Evolutionary conservation across 2,888 invertebrate genomes (phyloP).

Genomic region (Acanthosepion lycidas): DNA sequence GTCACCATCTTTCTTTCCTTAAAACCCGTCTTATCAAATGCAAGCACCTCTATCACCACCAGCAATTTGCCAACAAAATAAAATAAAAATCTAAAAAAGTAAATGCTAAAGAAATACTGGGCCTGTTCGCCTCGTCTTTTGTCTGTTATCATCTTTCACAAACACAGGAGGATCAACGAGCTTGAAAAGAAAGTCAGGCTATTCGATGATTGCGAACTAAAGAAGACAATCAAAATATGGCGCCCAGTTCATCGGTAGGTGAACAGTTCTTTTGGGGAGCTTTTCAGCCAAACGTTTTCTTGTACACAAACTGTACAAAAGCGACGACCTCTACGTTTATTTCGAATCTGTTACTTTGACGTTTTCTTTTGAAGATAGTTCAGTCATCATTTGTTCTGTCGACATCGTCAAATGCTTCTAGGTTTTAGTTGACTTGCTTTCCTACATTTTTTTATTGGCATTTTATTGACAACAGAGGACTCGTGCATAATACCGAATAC

Average conservation of each 20-base stretch:
- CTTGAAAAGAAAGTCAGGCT: not conserved
- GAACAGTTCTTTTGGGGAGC: not conserved
- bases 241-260: not conserved
- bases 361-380: not conserved
- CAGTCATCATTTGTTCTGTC: not conserved
- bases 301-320: slow-evolving; percentile 11
- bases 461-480: not conserved
- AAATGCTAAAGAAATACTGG: not conserved
- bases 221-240: not conserved
- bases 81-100: not conserved
- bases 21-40: not conserved
- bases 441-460: not conserved
- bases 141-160: not conserved
- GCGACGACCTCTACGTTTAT: not conserved
- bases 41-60: not conserved
- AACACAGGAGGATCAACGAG: not conserved
- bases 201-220: not conserved
- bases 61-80: not conserved
- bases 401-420: not conserved
- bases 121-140: not conserved
- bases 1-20: not conserved
- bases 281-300: not conserved
- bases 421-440: not conserved
- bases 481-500: not conserved
- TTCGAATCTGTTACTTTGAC: not conserved